Conservation (phyloP, 2,113 vertebrate genomes). For the Gambusia holbrooki region DNA sequence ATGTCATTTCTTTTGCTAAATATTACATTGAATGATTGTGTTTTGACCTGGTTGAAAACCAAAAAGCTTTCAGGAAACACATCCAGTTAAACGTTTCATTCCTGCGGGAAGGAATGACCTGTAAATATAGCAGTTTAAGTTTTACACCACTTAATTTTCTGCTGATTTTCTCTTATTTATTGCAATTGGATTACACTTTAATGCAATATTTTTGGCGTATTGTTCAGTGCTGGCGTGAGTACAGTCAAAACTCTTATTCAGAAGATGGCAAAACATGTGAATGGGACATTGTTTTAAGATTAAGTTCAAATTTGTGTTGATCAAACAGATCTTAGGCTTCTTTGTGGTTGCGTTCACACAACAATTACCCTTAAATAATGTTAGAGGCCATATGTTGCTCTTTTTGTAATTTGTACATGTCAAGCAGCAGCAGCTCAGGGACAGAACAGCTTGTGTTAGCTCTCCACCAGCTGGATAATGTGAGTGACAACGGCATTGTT, state of each 20-base stretch:
- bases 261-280: too few relatives aligned
- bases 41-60: background rate
- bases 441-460: background rate
- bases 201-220: too few relatives aligned
- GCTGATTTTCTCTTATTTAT: background rate
- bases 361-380: background rate
- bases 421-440: too few relatives aligned
- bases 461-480: background rate
- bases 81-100: background rate
- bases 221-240: too few relatives aligned
- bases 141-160: background rate
- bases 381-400: background rate
- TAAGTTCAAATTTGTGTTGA: too few relatives aligned
- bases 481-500: background rate
- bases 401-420: background rate
- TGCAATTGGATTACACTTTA: too few relatives aligned
- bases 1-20: background rate
- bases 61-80: background rate
- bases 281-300: too few relatives aligned
- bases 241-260: too few relatives aligned
- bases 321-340: too few relatives aligned
- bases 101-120: too few relatives aligned
- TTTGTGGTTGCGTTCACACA: background rate
- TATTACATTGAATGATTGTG: background rate
- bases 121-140: too few relatives aligned